These are phyloP conservation scores for Enoplosus armatus DNA, from an alignment of 2,797 vertebrate genomes.

Conservation along the genomic window DNA sequence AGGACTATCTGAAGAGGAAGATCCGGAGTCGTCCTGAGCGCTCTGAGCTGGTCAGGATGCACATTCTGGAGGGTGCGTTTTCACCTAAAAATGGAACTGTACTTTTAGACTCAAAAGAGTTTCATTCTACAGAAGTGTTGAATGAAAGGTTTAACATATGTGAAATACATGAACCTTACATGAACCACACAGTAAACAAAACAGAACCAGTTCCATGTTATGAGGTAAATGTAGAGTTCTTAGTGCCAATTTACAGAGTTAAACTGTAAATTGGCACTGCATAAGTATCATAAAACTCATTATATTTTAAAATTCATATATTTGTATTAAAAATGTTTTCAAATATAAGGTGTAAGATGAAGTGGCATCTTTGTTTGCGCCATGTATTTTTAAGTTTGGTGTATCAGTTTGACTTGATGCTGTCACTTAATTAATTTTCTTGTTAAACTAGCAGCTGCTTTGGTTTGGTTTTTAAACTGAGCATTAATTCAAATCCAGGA, in stretches of 20 bases:
- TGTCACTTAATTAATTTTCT: neutral
- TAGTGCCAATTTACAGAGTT: conserved; percentile 1
- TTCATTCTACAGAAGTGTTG: rapidly evolving
- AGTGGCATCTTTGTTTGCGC: neutral
- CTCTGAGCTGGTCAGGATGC: conserved; percentile 98
- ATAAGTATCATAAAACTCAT: neutral
- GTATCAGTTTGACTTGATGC: neutral
- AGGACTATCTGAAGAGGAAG: conserved; percentile 98
- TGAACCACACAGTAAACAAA: conserved; percentile 9
- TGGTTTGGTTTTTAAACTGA: conserved; percentile 22
- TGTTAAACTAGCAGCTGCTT: neutral
- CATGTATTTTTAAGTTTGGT: neutral
- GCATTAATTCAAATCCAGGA: conserved; percentile 10
- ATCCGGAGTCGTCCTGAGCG: conserved; percentile 95
- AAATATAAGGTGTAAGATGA: too few relatives aligned
- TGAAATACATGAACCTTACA: neutral
- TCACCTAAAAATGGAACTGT: neutral
- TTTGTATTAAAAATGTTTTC: neutral
- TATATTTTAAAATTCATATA: too few relatives aligned
- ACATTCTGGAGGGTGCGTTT: conserved; percentile 94
- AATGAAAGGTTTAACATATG: neutral
- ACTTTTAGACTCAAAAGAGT: neutral
- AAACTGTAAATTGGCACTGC: neutral
- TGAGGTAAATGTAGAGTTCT: neutral
- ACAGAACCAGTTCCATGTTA: neutral